Conservation (phyloP, 2,113 vertebrate species). For the Poecilia latipinna region DNA sequence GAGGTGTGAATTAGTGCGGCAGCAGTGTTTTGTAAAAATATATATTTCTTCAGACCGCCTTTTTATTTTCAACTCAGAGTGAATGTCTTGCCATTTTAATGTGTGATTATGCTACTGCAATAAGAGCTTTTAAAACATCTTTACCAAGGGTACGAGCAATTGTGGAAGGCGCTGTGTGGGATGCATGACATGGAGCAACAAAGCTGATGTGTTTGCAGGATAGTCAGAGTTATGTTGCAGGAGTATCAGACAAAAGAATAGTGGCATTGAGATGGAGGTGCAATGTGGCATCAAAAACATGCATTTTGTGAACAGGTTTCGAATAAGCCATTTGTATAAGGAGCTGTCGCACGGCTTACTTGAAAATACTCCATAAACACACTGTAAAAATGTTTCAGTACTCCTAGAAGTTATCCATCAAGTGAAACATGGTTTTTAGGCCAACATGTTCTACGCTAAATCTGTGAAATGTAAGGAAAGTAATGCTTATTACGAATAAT, state of each 20-base stretch:
- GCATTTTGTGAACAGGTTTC: constrained; percentile 49
- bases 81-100: not conserved
- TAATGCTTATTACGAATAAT: not conserved
- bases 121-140: not conserved
- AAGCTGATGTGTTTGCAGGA: constrained; percentile 46
- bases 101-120: not conserved
- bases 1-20: not conserved
- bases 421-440: not conserved
- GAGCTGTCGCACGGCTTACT: constrained; percentile 37
- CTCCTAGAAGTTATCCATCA: constrained; percentile 4
- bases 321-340: constrained; percentile 58
- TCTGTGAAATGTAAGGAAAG: not conserved
- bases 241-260: constrained; percentile 53
- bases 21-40: no score
- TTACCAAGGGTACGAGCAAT: not conserved
- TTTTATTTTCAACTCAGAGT: not conserved
- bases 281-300: constrained; percentile 59
- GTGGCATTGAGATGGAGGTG: constrained; percentile 62
- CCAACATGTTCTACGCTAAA: not conserved
- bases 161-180: constrained; percentile 40
- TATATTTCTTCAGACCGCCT: no score
- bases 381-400: constrained; percentile 49
- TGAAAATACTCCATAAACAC: constrained; percentile 11
- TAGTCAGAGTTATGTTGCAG: constrained; percentile 38
- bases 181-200: constrained; percentile 64